Base-by-base conservation (phyloP, 2,888 invertebrate genomes). In the Brenthis hecate region DNA sequence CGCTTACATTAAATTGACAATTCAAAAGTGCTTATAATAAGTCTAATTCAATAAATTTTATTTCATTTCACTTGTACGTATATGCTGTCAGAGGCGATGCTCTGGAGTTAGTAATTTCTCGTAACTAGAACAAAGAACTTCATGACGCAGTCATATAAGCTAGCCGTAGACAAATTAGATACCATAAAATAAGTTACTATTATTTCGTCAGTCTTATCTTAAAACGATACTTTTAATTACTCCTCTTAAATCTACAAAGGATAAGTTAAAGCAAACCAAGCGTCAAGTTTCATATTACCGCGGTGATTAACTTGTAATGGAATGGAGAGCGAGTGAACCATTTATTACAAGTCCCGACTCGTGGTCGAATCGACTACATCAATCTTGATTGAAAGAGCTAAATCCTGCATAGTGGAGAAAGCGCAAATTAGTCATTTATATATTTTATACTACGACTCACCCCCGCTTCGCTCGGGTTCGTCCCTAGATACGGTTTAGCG, bases 301-400 rank as follows among this genome's bases (percentile, higher is more conserved):
- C 58, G 61, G 64, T 67, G 70, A 72, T 75, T 73, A 74, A 68
- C 68, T 65, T 70, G 54, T 64, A 74, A 70, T 65, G 70, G 71
- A 70, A 60, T 47, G 68, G 66, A 56, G 56, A 54, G 69, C 67
- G 60, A 69, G 65, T 65, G 72, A 65, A 65, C 72, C 74, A 72
- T 74, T 72, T 73, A 67, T 73, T 67, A 72, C 48, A 61, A 56
- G 65, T 66, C 65, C 71, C 65, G 57, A 71, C 69, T 71, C 65
- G 55, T 67, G 65, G 70, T 70, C 63, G 55, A 70, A 66, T 67
- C 68, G 51, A 66, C 43, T 63, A n/a, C 64, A 72, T 72, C 72
- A 66, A 72, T 72, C 70, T 68, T 69, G 70, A 72, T 65, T 72
- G 67, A 68, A 62, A 68, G 68, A 70, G 61, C 72, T 56, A 50